phyloP scores from a whole-genome alignment of 2,113 vertebrate species.

The Mormoops blainvillei region DNA sequence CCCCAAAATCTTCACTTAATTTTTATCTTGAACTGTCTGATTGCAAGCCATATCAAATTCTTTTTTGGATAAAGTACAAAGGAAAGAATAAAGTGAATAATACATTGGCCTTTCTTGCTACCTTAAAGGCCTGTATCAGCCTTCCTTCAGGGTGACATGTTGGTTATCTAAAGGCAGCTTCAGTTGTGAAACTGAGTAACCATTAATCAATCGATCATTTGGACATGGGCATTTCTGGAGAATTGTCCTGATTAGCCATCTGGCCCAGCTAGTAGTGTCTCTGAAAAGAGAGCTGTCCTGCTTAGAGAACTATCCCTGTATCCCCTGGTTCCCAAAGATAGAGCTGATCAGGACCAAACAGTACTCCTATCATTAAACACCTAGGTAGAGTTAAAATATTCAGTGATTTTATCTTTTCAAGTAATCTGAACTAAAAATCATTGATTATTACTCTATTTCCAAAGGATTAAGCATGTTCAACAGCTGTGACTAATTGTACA shows the following conservation, averaged over 20 bases:
- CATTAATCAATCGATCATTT: not conserved
- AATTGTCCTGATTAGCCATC: not conserved
- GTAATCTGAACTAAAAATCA: constrained; percentile 1
- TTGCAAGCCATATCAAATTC: not conserved
- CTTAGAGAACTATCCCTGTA: not conserved
- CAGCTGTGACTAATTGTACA: not conserved
- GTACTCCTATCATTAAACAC: not conserved
- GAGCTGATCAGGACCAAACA: not conserved
- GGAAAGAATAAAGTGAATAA: not conserved
- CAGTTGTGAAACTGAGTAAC: not conserved
- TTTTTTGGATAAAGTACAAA: not conserved
- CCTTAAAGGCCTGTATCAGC: not conserved
- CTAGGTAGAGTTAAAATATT: not conserved
- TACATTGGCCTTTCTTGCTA: not conserved
- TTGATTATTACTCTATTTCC: not conserved
- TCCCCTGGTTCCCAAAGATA: not conserved
- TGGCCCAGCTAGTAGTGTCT: not conserved
- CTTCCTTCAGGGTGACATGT: not conserved
- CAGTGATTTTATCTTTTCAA: not conserved
- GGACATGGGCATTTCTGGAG: not conserved
- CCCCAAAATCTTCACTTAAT: not conserved
- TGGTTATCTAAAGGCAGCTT: not conserved
- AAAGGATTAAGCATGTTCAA: not conserved
- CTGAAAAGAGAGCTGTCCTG: not conserved
- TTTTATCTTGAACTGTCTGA: not conserved